phyloP scores from a whole-genome alignment of 2,113 vertebrate genomes.

The Mesocricetus auratus region DNA sequence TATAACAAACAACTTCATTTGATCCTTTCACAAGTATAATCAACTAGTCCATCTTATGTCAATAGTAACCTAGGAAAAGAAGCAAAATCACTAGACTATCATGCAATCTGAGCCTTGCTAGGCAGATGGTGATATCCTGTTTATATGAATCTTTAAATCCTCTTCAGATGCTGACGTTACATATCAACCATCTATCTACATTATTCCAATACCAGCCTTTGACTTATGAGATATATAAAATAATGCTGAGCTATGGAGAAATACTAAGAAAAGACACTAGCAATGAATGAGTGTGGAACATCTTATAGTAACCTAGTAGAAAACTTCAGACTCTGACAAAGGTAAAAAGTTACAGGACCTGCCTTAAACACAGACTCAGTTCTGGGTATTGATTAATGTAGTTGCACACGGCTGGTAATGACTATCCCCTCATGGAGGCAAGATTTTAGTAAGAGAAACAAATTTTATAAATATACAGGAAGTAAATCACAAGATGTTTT shows the following conservation, averaged over 20 bases:
- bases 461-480: not conserved
- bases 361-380: not conserved
- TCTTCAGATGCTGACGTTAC: not conserved
- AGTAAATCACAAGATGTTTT: not conserved
- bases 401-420: not conserved
- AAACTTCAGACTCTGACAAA: not conserved
- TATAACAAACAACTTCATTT: not conserved
- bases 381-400: not conserved
- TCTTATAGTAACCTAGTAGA: not conserved
- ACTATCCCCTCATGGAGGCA: not conserved
- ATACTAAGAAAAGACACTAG: not conserved
- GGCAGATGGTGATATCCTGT: not conserved
- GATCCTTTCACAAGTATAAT: not conserved
- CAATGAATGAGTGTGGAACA: not conserved
- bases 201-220: not conserved
- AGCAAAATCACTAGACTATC: not conserved
- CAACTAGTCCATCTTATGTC: not conserved
- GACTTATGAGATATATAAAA: not conserved
- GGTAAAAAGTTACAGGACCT: not conserved
- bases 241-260: not conserved
- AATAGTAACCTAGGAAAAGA: not conserved
- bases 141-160: not conserved
- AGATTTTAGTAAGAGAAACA: not conserved
- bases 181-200: not conserved
- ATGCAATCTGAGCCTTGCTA: not conserved